phyloP scores from a whole-genome alignment of 2,888 invertebrate species.

The Labia minor region DNA sequence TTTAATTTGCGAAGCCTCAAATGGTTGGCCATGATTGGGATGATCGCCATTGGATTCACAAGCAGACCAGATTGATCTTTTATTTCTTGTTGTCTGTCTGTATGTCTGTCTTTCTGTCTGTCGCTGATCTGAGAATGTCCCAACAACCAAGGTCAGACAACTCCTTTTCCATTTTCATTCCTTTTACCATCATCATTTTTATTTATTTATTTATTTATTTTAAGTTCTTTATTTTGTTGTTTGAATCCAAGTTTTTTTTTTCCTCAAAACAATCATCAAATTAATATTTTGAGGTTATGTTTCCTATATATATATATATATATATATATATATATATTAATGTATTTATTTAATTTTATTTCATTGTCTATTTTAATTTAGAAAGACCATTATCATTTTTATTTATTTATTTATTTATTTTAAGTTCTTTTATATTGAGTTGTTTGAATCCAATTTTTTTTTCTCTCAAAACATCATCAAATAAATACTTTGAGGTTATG shows the following conservation, averaged over 20 bases:
- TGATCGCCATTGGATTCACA: background rate
- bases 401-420: background rate
- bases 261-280: too few relatives aligned
- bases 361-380: background rate
- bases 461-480: background rate
- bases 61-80: background rate
- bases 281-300: background rate
- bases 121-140: slow-evolving; percentile 3
- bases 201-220: background rate
- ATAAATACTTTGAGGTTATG: background rate
- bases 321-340: too few relatives aligned
- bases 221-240: too few relatives aligned
- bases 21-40: slow-evolving; percentile 13
- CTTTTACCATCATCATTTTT: background rate
- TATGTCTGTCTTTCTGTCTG: background rate
- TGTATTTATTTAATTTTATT: too few relatives aligned
- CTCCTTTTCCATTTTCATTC: background rate
- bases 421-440: too few relatives aligned
- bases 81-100: slow-evolving; percentile 5
- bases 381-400: background rate
- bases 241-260: background rate
- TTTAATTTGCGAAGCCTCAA: slow-evolving; percentile 2
- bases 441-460: background rate
- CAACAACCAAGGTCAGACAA: slow-evolving; percentile 5
- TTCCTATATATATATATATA: too few relatives aligned